Conservation (phyloP, 2,888 invertebrate genomes). For the Leptopilina myrica region DNA sequence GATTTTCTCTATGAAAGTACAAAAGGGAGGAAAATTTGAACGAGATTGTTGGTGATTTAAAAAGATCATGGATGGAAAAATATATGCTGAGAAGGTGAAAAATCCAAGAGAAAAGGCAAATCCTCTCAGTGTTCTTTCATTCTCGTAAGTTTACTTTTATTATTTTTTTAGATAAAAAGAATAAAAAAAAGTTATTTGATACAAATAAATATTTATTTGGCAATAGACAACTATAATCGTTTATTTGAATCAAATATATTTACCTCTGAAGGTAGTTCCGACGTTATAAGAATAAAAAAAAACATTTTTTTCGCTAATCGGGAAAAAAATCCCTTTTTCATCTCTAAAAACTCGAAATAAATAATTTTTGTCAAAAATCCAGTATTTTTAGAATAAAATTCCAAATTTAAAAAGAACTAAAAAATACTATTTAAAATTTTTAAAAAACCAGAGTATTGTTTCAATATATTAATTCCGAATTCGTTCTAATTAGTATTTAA, state of each 20-base stretch:
- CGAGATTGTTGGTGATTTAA: constrained; percentile 32
- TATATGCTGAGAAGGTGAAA: constrained; percentile 65
- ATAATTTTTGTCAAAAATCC: no score
- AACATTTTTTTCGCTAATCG: no score
- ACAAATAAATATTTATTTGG: no score
- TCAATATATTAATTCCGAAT: neutral
- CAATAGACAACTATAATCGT: no score
- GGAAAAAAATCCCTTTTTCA: no score
- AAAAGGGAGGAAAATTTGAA: neutral
- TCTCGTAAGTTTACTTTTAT: constrained; percentile 76
- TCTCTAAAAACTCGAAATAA: no score
- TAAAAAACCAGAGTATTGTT: neutral
- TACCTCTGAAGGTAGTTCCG: no score
- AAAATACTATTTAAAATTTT: neutral
- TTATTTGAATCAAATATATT: no score
- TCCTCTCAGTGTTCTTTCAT: constrained; percentile 78
- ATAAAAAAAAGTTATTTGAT: neutral
- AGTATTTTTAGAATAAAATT: no score
- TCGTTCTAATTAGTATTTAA: neutral
- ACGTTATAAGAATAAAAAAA: no score
- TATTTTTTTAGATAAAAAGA: neutral
- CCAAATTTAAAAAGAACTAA: no score
- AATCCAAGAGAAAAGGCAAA: constrained; percentile 80
- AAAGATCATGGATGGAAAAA: constrained; percentile 73
- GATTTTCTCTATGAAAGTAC: constrained; percentile 16